phyloP scores from a whole-genome alignment of 2,888 invertebrate genomes.

The Melitaea athalia region DNA sequence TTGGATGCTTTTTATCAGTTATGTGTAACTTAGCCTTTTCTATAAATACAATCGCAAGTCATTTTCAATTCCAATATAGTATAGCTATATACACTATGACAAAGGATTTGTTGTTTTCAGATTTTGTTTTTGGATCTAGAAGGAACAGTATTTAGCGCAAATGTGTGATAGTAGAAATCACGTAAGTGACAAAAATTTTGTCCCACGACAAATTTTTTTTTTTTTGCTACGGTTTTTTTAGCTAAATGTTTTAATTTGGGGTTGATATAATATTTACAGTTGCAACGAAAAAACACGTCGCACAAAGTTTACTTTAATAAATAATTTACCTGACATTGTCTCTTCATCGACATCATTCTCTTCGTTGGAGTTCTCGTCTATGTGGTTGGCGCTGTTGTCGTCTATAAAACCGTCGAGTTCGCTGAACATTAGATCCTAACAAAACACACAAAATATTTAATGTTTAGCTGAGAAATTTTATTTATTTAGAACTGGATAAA shows the following conservation, averaged over 20 bases:
- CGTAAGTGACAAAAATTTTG: no score
- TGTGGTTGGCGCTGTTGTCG: constrained; percentile 78
- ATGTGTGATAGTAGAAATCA: background rate
- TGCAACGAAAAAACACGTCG: background rate
- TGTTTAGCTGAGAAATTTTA: background rate
- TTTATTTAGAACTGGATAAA: no score
- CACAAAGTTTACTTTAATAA: background rate
- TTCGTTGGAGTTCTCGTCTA: constrained; percentile 88
- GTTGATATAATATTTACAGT: background rate
- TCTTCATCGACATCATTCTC: constrained; percentile 94
- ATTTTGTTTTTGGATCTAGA: no score
- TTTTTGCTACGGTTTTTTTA: no score
- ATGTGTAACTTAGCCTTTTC: no score
- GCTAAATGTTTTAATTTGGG: no score
- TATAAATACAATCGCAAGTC: no score
- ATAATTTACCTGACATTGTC: constrained; percentile 87
- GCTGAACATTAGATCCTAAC: constrained; percentile 75
- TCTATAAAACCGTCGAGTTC: constrained; percentile 85
- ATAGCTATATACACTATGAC: no score
- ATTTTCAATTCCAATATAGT: no score
- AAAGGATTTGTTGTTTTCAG: no score
- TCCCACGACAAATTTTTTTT: no score
- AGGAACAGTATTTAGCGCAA: background rate
- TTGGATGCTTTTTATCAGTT: no score
- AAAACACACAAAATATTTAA: constrained; percentile 10